Evolutionary conservation across 2,113 vertebrate genomes (phyloP).

Genomic region (Turnix velox): DNA sequence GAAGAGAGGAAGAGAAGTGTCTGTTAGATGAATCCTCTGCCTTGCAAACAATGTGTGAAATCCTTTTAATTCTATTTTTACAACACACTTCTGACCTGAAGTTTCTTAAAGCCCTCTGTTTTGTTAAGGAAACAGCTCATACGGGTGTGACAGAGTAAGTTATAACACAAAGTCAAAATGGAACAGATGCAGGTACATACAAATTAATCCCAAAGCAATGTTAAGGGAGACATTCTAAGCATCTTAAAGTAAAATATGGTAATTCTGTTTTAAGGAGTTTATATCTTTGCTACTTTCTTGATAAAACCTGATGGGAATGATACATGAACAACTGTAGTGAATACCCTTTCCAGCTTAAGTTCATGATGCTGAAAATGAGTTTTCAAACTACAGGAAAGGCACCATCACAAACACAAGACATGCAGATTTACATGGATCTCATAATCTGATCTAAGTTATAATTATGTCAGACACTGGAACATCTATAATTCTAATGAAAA

Average conservation of each 20-base stretch:
- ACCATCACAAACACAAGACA: neutral
- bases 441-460: neutral
- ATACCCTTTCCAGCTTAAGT: neutral
- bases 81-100: neutral
- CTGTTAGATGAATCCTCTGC: neutral
- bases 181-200: neutral
- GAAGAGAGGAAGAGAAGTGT: neutral
- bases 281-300: neutral
- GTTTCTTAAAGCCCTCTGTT: neutral
- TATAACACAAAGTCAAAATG: neutral
- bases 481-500: neutral
- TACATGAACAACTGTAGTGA: neutral
- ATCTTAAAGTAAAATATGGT: neutral
- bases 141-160: neutral
- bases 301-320: neutral
- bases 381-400: slow-evolving; percentile 18
- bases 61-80: slow-evolving; percentile 10
- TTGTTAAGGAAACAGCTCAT: neutral
- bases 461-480: neutral
- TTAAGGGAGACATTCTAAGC: neutral
- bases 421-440: neutral
- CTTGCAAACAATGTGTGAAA: neutral
- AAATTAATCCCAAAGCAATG: neutral
- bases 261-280: neutral
- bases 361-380: neutral